phyloP scores from a whole-genome alignment of 2,113 vertebrate species.

The Bagarius yarrelli region DNA sequence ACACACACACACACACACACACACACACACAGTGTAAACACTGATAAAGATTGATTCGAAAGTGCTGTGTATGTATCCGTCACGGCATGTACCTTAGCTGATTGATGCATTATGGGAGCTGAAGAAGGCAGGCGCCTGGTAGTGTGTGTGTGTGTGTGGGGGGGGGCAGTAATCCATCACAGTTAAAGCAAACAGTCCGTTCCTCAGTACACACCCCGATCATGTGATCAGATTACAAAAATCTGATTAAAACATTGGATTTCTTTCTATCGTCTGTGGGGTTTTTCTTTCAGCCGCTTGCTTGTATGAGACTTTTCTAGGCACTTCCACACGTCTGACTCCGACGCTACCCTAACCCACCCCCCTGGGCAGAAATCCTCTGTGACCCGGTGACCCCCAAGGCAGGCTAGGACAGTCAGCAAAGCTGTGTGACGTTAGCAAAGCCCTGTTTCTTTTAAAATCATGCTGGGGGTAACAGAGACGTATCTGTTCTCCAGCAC shows the following conservation, averaged over 20 bases:
- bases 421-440: conserved; percentile 36
- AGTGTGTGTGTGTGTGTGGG: too few species aligned
- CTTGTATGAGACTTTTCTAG: conserved; percentile 1
- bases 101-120: conserved; percentile 42
- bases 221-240: background rate
- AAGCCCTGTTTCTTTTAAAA: conserved; percentile 18
- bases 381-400: background rate
- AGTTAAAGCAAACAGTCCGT: conserved; percentile 22
- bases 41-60: conserved; percentile 48
- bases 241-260: conserved; percentile 4
- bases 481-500: conserved; percentile 40
- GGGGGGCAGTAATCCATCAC: conserved; percentile 42
- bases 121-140: background rate
- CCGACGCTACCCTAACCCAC: background rate
- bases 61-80: conserved; percentile 17
- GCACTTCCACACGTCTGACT: conserved; percentile 1
- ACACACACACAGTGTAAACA: conserved; percentile 21
- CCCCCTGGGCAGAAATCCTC: background rate
- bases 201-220: background rate
- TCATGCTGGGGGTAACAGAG: conserved; percentile 35
- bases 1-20: conserved; percentile 2
- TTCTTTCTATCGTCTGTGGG: background rate
- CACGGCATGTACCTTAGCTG: conserved; percentile 15
- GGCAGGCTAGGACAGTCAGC: background rate
- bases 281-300: background rate